phyloP scores from a whole-genome alignment of 2,113 vertebrate genomes.

The Esox niger region DNA sequence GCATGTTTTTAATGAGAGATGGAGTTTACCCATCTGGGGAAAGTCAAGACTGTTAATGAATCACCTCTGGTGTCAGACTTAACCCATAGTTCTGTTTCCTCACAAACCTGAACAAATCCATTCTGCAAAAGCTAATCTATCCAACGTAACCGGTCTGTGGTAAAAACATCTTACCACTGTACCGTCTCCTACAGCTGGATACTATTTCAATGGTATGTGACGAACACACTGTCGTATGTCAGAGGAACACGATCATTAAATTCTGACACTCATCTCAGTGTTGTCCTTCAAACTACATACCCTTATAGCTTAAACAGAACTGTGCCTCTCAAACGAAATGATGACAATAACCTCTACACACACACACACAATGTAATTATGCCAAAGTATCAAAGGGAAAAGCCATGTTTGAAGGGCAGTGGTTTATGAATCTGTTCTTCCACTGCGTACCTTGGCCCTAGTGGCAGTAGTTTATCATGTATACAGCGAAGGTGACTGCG shows the following conservation, averaged over 20 bases:
- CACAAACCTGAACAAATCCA: too few relatives aligned
- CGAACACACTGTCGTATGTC: too few relatives aligned
- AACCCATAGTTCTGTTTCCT: neutral
- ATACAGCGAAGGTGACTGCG: conserved; percentile 73
- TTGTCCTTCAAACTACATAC: conserved; percentile 22
- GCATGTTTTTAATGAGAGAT: neutral
- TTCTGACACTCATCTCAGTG: neutral
- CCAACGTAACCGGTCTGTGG: too few relatives aligned
- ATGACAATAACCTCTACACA: conserved; percentile 20
- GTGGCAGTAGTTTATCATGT: conserved; percentile 77
- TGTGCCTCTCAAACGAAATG: conserved; percentile 20
- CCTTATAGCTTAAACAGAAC: conserved; percentile 7
- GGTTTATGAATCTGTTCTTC: conserved; percentile 50
- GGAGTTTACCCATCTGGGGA: neutral
- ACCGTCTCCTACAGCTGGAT: too few relatives aligned
- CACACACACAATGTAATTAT: conserved; percentile 9
- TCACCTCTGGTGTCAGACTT: neutral
- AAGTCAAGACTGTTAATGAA: conserved; percentile 4
- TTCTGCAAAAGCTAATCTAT: too few relatives aligned
- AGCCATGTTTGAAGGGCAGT: conserved; percentile 57
- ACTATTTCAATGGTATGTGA: too few relatives aligned
- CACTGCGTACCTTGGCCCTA: conserved; percentile 54
- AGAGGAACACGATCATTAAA: too few relatives aligned
- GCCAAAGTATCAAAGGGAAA: conserved; percentile 3
- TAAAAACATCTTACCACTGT: too few relatives aligned